These are phyloP conservation scores for Limnephilus marmoratus DNA, from an alignment of 2,888 invertebrate species.

Conservation along the genomic window DNA sequence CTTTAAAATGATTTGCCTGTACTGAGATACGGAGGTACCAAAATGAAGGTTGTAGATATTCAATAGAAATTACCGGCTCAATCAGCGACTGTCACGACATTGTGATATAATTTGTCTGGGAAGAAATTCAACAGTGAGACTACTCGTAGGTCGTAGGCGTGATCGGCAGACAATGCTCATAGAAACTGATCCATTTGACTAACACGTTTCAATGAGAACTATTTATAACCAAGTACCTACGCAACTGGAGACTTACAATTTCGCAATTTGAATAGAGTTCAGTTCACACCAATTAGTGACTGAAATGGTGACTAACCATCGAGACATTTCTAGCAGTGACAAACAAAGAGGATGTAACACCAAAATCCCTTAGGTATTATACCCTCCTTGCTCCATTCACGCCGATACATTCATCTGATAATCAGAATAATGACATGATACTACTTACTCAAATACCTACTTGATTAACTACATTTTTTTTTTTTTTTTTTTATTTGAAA, in stretches of 20 bases:
- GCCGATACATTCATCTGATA: too few relatives aligned
- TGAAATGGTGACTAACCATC: background rate
- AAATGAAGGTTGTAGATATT: background rate
- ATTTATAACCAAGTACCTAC: background rate
- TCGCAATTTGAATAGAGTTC: background rate
- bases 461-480: too few relatives aligned
- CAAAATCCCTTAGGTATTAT: too few relatives aligned
- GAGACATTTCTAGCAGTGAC: background rate
- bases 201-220: background rate
- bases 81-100: constrained; percentile 40
- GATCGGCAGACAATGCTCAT: constrained; percentile 38
- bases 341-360: background rate
- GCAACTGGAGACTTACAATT: background rate
- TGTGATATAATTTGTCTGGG: constrained; percentile 17
- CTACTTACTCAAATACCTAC: too few relatives aligned
- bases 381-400: too few relatives aligned
- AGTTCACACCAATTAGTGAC: background rate
- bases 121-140: background rate
- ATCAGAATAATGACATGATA: too few relatives aligned
- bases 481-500: too few relatives aligned
- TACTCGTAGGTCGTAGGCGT: constrained; percentile 6
- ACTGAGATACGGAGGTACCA: background rate
- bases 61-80: constrained; percentile 20
- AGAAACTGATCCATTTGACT: background rate
- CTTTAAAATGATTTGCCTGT: background rate